These are phyloP conservation scores for Aphelenchoides avenae DNA, from an alignment of 1,140 invertebrate species.

Conservation along the genomic window DNA sequence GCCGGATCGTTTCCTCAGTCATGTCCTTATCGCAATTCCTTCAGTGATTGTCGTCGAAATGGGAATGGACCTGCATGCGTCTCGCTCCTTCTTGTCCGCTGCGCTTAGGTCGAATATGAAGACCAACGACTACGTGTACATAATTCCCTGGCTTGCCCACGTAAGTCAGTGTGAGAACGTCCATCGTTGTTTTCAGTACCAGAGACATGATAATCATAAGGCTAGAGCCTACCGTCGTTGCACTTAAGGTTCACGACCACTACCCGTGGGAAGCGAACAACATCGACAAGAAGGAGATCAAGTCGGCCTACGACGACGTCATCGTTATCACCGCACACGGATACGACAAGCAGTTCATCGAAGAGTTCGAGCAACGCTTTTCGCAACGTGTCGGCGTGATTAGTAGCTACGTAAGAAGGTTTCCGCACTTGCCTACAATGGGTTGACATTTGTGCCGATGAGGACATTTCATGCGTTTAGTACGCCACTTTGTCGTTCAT, in stretches of 20 bases:
- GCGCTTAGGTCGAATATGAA: constrained; percentile 49
- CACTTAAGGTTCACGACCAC: constrained; percentile 54
- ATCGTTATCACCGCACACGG: constrained; percentile 58
- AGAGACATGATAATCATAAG: neutral
- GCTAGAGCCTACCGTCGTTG: constrained; percentile 21
- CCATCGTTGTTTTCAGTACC: too few relatives aligned
- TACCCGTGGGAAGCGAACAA: constrained; percentile 58
- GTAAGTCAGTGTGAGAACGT: too few relatives aligned
- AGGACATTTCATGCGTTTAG: constrained; percentile 36
- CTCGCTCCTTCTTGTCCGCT: constrained; percentile 51
- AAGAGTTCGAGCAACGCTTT: constrained; percentile 54
- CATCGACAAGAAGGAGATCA: constrained; percentile 54
- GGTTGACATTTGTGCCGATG: neutral
- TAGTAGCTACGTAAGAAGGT: constrained; percentile 47
- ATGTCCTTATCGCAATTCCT: neutral
- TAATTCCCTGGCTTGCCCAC: constrained; percentile 57
- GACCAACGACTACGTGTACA: constrained; percentile 52
- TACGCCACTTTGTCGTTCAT: constrained; percentile 57
- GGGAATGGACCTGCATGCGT: constrained; percentile 58
- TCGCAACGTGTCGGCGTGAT: constrained; percentile 52
- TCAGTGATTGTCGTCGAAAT: constrained; percentile 43
- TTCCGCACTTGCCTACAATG: constrained; percentile 24
- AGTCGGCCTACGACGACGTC: constrained; percentile 49
- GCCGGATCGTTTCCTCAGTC: too few relatives aligned
- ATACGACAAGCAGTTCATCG: constrained; percentile 58